Base-by-base conservation (phyloP, 2,888 invertebrate genomes). In the Nomada fucata region DNA sequence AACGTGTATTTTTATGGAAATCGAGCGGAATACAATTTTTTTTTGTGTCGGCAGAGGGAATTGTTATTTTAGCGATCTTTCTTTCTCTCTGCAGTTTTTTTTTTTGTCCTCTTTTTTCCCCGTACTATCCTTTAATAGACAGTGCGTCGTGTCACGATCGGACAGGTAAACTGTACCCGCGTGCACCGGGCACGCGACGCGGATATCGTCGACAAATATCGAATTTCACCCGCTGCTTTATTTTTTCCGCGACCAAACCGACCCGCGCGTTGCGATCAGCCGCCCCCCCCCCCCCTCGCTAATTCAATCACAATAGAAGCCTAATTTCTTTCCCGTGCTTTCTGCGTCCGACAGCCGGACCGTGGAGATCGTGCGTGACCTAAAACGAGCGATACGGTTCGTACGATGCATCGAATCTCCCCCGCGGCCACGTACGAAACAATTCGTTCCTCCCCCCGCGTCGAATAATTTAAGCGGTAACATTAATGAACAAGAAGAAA, bases 21-120 rank as follows among this genome's bases (percentile, higher is more conserved):
- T 79, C 44, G 64, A 44, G 55, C 44, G 53, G 20, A 76, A 76
- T 47, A 63, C 71, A 60, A 76, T 61, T 67, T 47, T 42, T 47
- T 23, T 47, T 42, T 47, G 0, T 36, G 15, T 15, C n/a, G 20
- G n/a, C 52, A 52, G 44, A 55, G 44, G 18, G 76, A 70, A 79
- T 70, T 63, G 76, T 61, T 70, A 60, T 59, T 76, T 63, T 10
- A 68, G 11, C 52, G 29, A 29, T 64, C n/a, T 15, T 60, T 47
- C 29, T 36, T 4, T 13, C 2, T 47, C 15, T 20, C 59, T n/a
- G 2, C 15, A 7, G 20, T 5, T 29, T 9, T 36, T 1, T 26
- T 29, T 7, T 3, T 10, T 59, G 1, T 13, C 3, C 26, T 7
- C 15, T 53, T 68, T 36, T 47, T n/a, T n/a, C n/a, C 23, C 23